phyloP scores from a whole-genome alignment of 2,797 vertebrate species.

The Xyrichtys novacula region DNA sequence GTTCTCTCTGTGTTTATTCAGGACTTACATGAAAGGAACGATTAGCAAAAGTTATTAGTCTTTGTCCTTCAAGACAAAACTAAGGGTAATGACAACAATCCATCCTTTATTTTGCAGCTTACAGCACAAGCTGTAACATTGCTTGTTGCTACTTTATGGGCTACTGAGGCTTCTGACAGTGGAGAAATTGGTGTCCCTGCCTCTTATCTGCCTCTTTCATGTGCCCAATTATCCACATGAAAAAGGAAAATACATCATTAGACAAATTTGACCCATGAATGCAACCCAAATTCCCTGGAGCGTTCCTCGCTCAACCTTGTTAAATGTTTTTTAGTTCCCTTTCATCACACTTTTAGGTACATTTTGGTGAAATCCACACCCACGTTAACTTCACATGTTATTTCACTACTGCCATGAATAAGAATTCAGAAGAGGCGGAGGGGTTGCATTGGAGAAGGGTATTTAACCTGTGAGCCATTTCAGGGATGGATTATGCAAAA shows the following conservation, averaged over 20 bases:
- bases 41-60: slow-evolving; percentile 22
- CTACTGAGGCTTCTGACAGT: slow-evolving; percentile 33
- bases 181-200: slow-evolving; percentile 36
- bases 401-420: slow-evolving; percentile 4
- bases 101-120: slow-evolving; percentile 4
- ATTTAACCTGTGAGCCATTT: slow-evolving; percentile 54
- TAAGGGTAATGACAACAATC: slow-evolving; percentile 1
- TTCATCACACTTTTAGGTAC: slow-evolving; percentile 56
- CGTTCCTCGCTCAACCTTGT: slow-evolving; percentile 36
- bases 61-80: slow-evolving; percentile 30
- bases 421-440: slow-evolving; percentile 31
- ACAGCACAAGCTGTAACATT: slow-evolving; percentile 13
- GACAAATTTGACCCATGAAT: slow-evolving; percentile 62
- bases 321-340: slow-evolving; percentile 48
- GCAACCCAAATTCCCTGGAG: slow-evolving; percentile 40
- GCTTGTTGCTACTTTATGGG: slow-evolving; percentile 30
- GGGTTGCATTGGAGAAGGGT: slow-evolving; percentile 1
- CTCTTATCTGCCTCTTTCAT: slow-evolving; percentile 59
- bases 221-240: slow-evolving; percentile 67
- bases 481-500: slow-evolving; percentile 49
- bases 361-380: slow-evolving; percentile 29
- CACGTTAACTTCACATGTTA: slow-evolving; percentile 16
- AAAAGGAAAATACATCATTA: slow-evolving; percentile 65
- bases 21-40: slow-evolving; percentile 4
- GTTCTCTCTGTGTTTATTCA: not conserved